Evolutionary conservation across 2,888 invertebrate species (phyloP).

Genomic region (Melinopterus prodromus): DNA sequence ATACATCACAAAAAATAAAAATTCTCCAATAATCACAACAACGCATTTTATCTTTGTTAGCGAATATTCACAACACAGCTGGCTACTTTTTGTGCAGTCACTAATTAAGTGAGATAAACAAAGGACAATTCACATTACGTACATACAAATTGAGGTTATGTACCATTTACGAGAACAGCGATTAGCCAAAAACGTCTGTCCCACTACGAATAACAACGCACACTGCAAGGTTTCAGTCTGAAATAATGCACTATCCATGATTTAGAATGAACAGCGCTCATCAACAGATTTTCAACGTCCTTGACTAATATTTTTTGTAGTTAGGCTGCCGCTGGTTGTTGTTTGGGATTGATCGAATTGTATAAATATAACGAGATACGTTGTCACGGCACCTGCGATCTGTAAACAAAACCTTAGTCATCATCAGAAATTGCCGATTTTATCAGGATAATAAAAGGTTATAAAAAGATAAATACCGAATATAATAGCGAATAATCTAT

Average conservation of each 20-base stretch:
- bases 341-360: constrained; percentile 56
- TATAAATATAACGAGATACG: constrained; percentile 61
- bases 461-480: constrained; percentile 52
- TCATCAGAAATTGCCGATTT: neutral
- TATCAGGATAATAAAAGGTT: neutral
- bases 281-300: neutral
- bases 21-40: neutral
- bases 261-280: neutral
- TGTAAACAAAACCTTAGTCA: constrained; percentile 43
- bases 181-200: neutral
- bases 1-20: neutral
- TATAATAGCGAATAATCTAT: constrained; percentile 61
- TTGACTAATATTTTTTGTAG: constrained; percentile 10
- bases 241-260: neutral
- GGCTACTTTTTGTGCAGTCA: neutral
- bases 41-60: neutral
- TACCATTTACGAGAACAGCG: neutral
- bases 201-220: neutral
- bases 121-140: neutral
- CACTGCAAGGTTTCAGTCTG: neutral
- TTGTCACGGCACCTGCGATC: constrained; percentile 61
- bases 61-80: neutral
- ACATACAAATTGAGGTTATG: neutral
- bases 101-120: neutral
- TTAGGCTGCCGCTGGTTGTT: neutral